phyloP scores from a whole-genome alignment of 2,113 vertebrate genomes.

The Odontophorus gujanensis region DNA sequence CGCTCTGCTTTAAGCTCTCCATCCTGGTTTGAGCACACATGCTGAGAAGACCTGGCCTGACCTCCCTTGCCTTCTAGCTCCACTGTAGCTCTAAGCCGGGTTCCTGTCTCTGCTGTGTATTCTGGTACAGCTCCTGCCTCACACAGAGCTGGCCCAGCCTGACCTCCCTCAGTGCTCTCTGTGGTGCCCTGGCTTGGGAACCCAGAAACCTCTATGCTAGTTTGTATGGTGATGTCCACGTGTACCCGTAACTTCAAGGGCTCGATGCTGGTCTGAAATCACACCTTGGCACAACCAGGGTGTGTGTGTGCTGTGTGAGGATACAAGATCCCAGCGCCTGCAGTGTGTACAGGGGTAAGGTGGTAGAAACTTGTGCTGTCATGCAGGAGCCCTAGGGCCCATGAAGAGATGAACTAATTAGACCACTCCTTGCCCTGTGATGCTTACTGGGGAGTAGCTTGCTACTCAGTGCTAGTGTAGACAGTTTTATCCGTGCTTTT shows the following conservation, averaged over 20 bases:
- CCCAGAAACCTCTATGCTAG: fast-evolving
- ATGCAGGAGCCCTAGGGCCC: background rate
- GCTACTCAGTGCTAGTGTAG: background rate
- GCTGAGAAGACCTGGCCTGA: background rate
- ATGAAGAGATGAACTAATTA: background rate
- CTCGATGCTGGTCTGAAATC: background rate
- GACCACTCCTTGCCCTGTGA: background rate
- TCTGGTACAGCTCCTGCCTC: fast-evolving
- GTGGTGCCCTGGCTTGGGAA: background rate
- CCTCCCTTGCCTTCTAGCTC: background rate
- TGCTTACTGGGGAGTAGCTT: background rate
- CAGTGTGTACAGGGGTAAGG: background rate
- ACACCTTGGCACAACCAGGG: background rate
- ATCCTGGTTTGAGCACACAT: background rate
- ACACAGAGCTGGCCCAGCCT: background rate
- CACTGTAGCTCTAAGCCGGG: background rate
- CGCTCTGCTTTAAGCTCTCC: background rate
- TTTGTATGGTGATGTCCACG: background rate
- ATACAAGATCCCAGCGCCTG: background rate
- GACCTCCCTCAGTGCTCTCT: background rate
- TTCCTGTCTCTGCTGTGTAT: background rate
- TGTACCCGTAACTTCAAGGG: background rate
- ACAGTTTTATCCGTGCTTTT: background rate
- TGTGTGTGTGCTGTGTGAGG: background rate
- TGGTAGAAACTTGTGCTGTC: background rate